Percentiles rank a stretch among this genome's conserved stretches.
Evolutionary conservation across 2,888 invertebrate genomes (phyloP).

Genomic region (Apamea anceps): DNA sequence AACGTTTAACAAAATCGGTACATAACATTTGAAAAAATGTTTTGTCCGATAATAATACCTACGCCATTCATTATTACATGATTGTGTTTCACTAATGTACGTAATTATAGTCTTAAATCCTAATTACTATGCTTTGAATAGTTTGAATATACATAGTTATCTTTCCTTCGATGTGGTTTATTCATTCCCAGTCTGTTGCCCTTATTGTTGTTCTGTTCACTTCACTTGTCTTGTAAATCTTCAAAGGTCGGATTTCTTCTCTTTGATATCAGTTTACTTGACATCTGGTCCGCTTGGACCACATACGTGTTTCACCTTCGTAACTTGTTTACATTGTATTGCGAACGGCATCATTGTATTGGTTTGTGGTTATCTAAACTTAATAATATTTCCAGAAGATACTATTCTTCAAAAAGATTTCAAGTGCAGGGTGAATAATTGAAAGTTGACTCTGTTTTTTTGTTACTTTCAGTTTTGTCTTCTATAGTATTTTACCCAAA

Average conservation of each 20-base stretch:
- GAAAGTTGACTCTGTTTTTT: background rate
- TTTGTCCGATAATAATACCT: background rate
- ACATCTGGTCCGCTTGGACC: slow-evolving; percentile 1
- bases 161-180: background rate
- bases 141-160: no score
- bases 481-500: background rate
- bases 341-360: background rate
- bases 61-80: background rate
- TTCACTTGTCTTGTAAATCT: slow-evolving; percentile 27
- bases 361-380: background rate
- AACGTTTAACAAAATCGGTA: slow-evolving; percentile 1
- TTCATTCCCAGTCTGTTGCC: background rate
- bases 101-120: background rate
- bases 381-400: background rate
- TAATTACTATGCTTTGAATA: background rate
- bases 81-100: background rate
- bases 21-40: background rate
- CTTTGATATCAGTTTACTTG: slow-evolving; percentile 32
- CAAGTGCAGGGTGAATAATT: background rate
- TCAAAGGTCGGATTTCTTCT: slow-evolving; percentile 10
- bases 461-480: background rate
- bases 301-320: background rate
- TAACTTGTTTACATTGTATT: background rate
- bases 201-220: background rate
- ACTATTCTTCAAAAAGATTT: background rate